These are phyloP conservation scores for Carassius auratus DNA, from an alignment of 2,113 vertebrate species.

Conservation along the genomic window DNA sequence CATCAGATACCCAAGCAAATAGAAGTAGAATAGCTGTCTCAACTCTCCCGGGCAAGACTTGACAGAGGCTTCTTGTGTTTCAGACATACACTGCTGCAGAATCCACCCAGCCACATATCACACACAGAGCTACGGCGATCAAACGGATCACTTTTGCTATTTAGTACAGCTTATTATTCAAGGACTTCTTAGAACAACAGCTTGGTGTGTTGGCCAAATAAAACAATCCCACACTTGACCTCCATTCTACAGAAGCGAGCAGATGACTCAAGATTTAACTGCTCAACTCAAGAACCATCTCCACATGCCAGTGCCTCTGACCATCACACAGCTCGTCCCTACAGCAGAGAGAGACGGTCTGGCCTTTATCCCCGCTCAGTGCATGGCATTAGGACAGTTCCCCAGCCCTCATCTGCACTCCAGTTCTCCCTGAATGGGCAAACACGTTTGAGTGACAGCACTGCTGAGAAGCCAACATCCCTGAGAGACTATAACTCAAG, in stretches of 20 bases:
- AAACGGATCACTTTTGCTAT: not conserved
- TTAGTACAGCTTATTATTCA: not conserved
- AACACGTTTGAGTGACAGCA: slow-evolving; percentile 46
- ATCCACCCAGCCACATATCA: not conserved
- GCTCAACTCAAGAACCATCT: slow-evolving; percentile 32
- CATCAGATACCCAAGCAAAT: not conserved
- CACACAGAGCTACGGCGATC: not conserved
- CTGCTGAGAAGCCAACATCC: slow-evolving; percentile 50
- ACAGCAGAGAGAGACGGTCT: slow-evolving; percentile 18
- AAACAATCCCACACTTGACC: slow-evolving; percentile 33
- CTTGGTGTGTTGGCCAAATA: slow-evolving; percentile 5
- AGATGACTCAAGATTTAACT: slow-evolving; percentile 30
- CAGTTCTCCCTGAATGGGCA: slow-evolving; percentile 29
- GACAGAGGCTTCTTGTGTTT: slow-evolving; percentile 46
- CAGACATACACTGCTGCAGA: slow-evolving; percentile 36
- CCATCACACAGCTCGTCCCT: slow-evolving; percentile 10
- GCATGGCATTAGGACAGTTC: slow-evolving; percentile 7
- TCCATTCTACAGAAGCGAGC: slow-evolving; percentile 27
- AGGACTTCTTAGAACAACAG: not conserved
- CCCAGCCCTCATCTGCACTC: not conserved
- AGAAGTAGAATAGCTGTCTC: slow-evolving; percentile 12
- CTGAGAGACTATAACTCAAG: slow-evolving; percentile 10
- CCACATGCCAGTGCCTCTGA: slow-evolving; percentile 14
- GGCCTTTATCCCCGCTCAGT: not conserved
- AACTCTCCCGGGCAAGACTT: slow-evolving; percentile 36